Conservation (phyloP, 92 coral and sea anemone genomes). For the Chrysogorgia sp. region DNA sequence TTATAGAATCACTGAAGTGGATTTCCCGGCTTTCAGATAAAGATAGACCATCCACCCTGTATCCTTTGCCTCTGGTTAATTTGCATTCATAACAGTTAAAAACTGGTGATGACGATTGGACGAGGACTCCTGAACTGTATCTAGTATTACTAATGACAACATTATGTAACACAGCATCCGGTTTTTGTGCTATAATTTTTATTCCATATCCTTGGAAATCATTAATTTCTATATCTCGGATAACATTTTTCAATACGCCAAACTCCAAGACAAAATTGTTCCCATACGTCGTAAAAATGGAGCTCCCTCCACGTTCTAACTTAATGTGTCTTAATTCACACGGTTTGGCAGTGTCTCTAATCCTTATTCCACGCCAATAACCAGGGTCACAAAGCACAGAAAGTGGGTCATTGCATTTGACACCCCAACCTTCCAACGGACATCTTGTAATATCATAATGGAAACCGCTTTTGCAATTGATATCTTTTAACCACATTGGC, state of each 20-base stretch:
- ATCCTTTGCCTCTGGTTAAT: background rate
- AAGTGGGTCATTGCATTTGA: background rate
- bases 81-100: slow-evolving; percentile 1
- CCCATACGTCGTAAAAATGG: no score
- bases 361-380: slow-evolving; percentile 35
- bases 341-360: slow-evolving; percentile 20
- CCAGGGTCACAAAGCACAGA: slow-evolving; percentile 31
- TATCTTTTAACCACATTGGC: slow-evolving; percentile 16
- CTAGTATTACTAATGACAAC: background rate
- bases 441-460: slow-evolving; percentile 22
- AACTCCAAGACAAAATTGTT: slow-evolving; percentile 27
- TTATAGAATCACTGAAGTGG: background rate
- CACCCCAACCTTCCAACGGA: slow-evolving; percentile 23
- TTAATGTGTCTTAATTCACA: slow-evolving; percentile 10
- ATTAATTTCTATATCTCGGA: slow-evolving; percentile 23
- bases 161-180: background rate
- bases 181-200: background rate
- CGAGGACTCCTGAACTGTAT: background rate
- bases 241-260: slow-evolving; percentile 3
- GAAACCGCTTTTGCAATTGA: background rate
- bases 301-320: slow-evolving; percentile 30
- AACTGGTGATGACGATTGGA: background rate
- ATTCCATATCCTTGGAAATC: slow-evolving; percentile 9
- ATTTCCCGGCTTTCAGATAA: no score
- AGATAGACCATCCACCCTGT: background rate